Percentiles rank a stretch among this genome's conserved stretches.
phyloP scores from a whole-genome alignment of 2,888 invertebrate genomes.

The Lasioglossum marginatum region DNA sequence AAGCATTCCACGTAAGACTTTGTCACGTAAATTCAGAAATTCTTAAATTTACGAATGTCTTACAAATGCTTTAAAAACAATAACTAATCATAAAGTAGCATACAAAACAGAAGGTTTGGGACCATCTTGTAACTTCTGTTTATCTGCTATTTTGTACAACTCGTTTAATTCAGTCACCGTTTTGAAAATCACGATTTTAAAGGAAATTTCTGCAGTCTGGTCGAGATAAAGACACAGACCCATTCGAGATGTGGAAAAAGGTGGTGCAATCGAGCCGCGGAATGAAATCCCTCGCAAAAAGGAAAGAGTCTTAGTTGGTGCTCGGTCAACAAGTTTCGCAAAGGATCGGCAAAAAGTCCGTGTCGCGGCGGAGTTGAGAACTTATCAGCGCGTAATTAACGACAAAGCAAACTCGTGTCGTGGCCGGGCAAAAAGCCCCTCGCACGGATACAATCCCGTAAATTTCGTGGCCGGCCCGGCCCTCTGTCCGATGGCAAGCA shows the following conservation, averaged over 20 bases:
- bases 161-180: not conserved
- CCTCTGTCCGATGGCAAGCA: conserved; percentile 70
- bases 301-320: conserved; percentile 3
- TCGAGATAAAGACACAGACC: not conserved
- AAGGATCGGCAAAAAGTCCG: conserved; percentile 48
- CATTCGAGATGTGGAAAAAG: not conserved
- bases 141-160: too few relatives aligned
- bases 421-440: conserved; percentile 72
- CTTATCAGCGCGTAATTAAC: conserved; percentile 79
- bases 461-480: conserved; percentile 72
- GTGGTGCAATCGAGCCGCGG: not conserved
- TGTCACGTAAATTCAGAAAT: not conserved
- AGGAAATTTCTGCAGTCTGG: not conserved
- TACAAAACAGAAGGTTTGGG: too few relatives aligned
- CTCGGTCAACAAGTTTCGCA: conserved; percentile 39
- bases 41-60: not conserved
- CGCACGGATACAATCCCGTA: conserved; percentile 78
- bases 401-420: conserved; percentile 70
- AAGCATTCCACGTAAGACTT: not conserved
- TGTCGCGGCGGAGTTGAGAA: conserved; percentile 52
- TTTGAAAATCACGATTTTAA: not conserved
- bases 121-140: too few relatives aligned
- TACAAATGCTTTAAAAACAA: not conserved
- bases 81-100: not conserved
- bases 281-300: conserved; percentile 2